Evolutionary conservation across 1,140 invertebrate species (phyloP), one percentile per base, ranked within the genome.

Genomic region (Solenopsis invicta): DNA sequence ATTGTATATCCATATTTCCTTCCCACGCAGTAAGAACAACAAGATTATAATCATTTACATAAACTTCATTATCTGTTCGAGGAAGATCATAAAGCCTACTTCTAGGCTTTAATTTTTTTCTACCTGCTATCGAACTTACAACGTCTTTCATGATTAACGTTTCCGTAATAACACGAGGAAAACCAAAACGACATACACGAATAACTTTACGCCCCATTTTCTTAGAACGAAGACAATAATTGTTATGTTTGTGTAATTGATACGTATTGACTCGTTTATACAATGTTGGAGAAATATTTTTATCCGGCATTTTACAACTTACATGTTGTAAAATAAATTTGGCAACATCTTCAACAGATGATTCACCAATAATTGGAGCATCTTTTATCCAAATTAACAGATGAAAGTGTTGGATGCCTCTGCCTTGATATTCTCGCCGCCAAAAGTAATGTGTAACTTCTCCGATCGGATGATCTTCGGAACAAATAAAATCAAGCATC

Each of bases 141-240:
- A n/a, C n/a, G n/a, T n/a, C n/a, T n/a, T n/a, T n/a, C n/a, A n/a
- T n/a, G n/a, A n/a, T n/a, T 4, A 74, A 37, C 6, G 29, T 74
- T 37, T 74, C 29, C 4, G 71, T 56, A 37, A 37, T 12, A 6
- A 18, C 9, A 74, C 50, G 71, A 37, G 71, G 45, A 50, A 71
- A 71, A 12, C 16, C 21, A 29, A 29, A 29, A 29, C 29, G 29
- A 29, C 29, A 29, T 29, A 29, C 29, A 29, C 29, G 29, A 29
- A 29, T 2, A 29, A 2, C 1, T 29, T 29, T 29, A 29, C 29
- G 29, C 2, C 29, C 45, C 4, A 13, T 6, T 69, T 48, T 69
- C 24, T 69, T 69, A 69, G n/a, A 37, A 5, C 71, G 52, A 37
- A 37, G 71, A 41, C 50, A 74, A 37, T 74, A 74, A 74, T 74